Evolutionary conservation across 2,113 vertebrate species (phyloP).

Genomic region (Salminus brasiliensis): DNA sequence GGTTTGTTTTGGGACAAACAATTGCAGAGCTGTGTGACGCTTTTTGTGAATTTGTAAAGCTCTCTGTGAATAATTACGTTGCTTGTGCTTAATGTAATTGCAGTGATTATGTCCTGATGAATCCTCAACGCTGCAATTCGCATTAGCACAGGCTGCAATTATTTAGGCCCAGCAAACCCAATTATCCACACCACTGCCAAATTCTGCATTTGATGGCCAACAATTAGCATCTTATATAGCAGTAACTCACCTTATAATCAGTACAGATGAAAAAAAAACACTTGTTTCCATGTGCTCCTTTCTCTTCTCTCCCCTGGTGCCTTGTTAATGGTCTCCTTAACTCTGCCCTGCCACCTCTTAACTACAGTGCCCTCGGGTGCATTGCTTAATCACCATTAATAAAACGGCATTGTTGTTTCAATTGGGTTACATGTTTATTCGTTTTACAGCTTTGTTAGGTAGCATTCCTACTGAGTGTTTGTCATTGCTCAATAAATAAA

Average conservation of each 20-base stretch:
- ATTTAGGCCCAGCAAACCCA: slow-evolving; percentile 79
- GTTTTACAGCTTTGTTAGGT: slow-evolving; percentile 13
- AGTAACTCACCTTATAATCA: slow-evolving; percentile 79
- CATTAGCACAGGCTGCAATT: slow-evolving; percentile 77
- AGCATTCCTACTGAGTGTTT: slow-evolving; percentile 37
- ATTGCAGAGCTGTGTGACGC: slow-evolving; percentile 5
- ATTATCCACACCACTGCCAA: slow-evolving; percentile 75
- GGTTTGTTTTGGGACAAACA: slow-evolving; percentile 32
- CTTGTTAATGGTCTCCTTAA: slow-evolving; percentile 10
- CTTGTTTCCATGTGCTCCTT: slow-evolving; percentile 32
- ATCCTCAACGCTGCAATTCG: slow-evolving; percentile 66
- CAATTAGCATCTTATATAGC: slow-evolving; percentile 78
- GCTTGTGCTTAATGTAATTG: slow-evolving; percentile 74
- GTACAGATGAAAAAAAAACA: slow-evolving; percentile 76
- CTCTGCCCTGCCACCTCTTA: slow-evolving; percentile 2
- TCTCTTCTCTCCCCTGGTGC: background rate
- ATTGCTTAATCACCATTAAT: slow-evolving; percentile 45
- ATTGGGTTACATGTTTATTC: background rate
- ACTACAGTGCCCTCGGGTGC: background rate
- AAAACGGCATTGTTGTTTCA: background rate
- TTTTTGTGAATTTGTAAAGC: slow-evolving; percentile 57
- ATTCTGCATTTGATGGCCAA: slow-evolving; percentile 75
- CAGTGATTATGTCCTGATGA: slow-evolving; percentile 67
- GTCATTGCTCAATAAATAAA: slow-evolving; percentile 26
- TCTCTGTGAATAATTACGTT: slow-evolving; percentile 65